Percentiles rank a stretch among this genome's conserved stretches.
Conservation (phyloP, 2,797 vertebrate genomes). For the Xenopus petersii region DNA sequence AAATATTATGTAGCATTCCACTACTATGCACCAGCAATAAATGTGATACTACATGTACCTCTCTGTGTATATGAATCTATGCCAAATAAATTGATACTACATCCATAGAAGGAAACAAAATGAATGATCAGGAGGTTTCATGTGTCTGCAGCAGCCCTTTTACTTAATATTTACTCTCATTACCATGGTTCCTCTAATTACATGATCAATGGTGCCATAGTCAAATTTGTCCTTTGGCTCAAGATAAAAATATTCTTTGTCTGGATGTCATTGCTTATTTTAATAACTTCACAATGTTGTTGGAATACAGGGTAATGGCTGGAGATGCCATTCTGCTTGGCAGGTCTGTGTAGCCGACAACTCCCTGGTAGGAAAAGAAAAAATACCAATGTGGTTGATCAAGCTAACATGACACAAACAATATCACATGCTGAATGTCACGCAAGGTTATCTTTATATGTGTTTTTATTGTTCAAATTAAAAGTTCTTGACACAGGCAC, state of each 20-base stretch:
- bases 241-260: constrained; percentile 78
- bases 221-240: constrained; percentile 74
- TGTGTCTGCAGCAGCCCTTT: constrained; percentile 1
- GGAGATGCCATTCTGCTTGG: constrained; percentile 80
- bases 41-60: too few relatives aligned
- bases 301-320: constrained; percentile 83
- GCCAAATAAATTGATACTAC: neutral
- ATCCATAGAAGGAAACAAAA: neutral
- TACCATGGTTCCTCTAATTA: constrained; percentile 72
- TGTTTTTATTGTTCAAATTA: constrained; percentile 19
- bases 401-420: constrained; percentile 1
- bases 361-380: constrained; percentile 67
- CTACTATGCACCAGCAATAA: too few relatives aligned
- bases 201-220: constrained; percentile 72
- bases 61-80: neutral
- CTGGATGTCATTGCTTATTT: constrained; percentile 75
- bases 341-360: constrained; percentile 77
- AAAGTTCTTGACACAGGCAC: constrained; percentile 1
- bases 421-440: constrained; percentile 9
- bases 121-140: neutral
- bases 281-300: constrained; percentile 82
- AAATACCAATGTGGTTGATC: constrained; percentile 8
- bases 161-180: constrained; percentile 65
- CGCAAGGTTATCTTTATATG: constrained; percentile 5
- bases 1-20: too few relatives aligned